Conservation (phyloP, 2,797 vertebrate species). For the Anas capensis region DNA sequence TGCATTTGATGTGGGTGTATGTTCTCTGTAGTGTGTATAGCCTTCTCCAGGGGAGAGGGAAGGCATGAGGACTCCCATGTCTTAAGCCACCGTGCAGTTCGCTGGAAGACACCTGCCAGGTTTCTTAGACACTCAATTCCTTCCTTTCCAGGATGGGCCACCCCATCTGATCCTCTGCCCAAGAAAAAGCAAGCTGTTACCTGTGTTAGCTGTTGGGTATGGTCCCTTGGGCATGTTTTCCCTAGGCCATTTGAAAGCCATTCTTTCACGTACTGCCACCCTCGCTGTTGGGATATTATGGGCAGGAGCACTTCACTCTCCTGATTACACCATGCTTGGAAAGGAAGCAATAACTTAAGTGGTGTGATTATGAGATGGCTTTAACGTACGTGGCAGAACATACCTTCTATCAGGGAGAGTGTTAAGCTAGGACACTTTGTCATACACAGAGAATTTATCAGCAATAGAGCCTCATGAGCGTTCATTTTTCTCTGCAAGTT, state of each 20-base stretch:
- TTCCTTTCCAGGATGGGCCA: neutral
- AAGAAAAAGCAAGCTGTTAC: neutral
- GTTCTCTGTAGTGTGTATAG: accelerated
- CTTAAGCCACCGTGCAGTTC: neutral
- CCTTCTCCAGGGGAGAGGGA: neutral
- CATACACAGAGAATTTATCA: neutral
- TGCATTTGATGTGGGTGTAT: too few relatives aligned
- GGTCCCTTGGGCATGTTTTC: neutral
- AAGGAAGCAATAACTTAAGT: constrained; percentile 39
- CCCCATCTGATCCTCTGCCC: neutral
- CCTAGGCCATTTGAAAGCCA: neutral
- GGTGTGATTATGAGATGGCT: neutral
- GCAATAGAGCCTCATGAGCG: neutral
- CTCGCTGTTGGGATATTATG: neutral
- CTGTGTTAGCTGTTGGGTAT: neutral
- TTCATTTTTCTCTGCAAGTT: neutral
- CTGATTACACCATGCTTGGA: neutral
- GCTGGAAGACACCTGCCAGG: neutral
- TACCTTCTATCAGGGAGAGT: neutral
- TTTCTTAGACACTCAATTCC: neutral
- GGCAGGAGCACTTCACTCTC: neutral
- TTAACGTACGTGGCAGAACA: neutral
- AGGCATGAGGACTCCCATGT: neutral
- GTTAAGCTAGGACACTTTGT: constrained; percentile 15
- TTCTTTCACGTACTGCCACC: accelerated